Conservation (phyloP, 2,888 invertebrate species). For the Lordiphosa fenestrarum region DNA sequence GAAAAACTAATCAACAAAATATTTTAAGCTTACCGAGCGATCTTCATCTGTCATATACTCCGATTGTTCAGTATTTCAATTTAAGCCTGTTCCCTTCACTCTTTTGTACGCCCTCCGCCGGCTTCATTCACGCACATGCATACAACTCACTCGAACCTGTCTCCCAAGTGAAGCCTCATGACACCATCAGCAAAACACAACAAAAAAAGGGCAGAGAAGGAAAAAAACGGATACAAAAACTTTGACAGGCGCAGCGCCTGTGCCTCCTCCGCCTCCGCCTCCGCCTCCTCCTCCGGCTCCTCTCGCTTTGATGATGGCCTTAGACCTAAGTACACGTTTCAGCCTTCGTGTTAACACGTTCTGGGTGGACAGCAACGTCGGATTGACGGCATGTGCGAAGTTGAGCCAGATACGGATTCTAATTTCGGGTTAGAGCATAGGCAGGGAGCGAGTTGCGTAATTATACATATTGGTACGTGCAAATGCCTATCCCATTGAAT, state of each 20-base stretch:
- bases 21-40: too few species aligned
- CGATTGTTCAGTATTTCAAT: too few species aligned
- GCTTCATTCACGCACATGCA: too few species aligned
- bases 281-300: background rate
- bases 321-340: conserved; percentile 27
- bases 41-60: too few species aligned
- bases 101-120: too few species aligned
- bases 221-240: conserved; percentile 22
- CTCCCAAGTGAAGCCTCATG: too few species aligned
- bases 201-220: background rate
- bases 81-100: too few species aligned
- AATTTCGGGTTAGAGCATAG: conserved; percentile 2
- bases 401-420: conserved; percentile 4
- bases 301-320: conserved; percentile 30
- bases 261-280: background rate
- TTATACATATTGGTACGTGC: conserved; percentile 49
- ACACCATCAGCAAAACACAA: background rate
- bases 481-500: conserved; percentile 52
- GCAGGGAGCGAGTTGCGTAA: conserved; percentile 29
- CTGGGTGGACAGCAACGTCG: conserved; percentile 5
- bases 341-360: conserved; percentile 34
- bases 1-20: too few species aligned
- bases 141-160: too few species aligned
- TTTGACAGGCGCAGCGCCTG: conserved; percentile 28
- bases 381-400: background rate